phyloP scores from a whole-genome alignment of 64 coral and sea anemone genomes.

The Stichodactyla helianthus region DNA sequence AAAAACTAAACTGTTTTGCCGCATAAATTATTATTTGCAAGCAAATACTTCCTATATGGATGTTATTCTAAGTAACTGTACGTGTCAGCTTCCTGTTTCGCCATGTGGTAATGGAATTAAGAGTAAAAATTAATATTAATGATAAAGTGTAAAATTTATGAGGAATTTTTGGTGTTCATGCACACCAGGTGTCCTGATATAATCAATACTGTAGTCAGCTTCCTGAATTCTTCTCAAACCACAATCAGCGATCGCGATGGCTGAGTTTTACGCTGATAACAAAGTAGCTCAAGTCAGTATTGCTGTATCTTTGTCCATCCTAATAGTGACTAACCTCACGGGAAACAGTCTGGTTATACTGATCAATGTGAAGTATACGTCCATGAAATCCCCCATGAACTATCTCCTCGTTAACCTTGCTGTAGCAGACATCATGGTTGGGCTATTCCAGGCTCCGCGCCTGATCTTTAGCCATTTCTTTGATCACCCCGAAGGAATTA shows the following conservation, averaged over 20 bases:
- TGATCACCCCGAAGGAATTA: not conserved
- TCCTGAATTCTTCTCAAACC: too few relatives aligned
- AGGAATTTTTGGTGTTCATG: too few relatives aligned
- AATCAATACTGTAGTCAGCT: too few relatives aligned
- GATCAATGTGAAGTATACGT: not conserved
- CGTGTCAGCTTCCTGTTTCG: too few relatives aligned
- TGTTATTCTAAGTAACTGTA: too few relatives aligned
- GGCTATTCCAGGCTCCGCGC: not conserved
- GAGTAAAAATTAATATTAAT: too few relatives aligned
- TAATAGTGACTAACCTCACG: not conserved
- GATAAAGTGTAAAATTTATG: too few relatives aligned
- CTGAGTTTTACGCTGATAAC: not conserved
- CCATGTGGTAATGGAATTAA: too few relatives aligned
- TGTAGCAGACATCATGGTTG: not conserved
- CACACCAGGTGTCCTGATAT: too few relatives aligned
- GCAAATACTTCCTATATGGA: too few relatives aligned
- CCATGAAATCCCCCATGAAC: not conserved
- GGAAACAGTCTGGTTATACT: not conserved
- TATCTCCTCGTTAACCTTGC: not conserved
- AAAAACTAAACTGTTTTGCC: too few relatives aligned
- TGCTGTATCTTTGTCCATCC: not conserved
- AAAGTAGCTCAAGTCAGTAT: not conserved
- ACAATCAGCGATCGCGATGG: not conserved
- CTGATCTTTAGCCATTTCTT: not conserved
- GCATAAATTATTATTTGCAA: too few relatives aligned